Evolutionary conservation across 2,888 invertebrate genomes (phyloP), one percentile per base, ranked within the genome.

Genomic region (Elysia crispata): DNA sequence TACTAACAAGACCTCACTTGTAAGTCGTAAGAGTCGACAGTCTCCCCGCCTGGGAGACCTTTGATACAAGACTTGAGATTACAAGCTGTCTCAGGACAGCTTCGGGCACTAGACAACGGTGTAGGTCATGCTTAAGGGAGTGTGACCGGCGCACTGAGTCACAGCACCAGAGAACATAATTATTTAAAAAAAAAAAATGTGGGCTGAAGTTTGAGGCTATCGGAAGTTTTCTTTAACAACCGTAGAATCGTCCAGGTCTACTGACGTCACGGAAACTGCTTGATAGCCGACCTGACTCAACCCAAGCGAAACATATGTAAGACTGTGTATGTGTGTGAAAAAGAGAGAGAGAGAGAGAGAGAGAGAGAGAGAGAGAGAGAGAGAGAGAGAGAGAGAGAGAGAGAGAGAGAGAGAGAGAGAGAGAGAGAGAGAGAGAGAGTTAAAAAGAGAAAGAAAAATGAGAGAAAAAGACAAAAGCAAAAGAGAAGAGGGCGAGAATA

Each of bases 391-490:
- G 20, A 74, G 15, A 57, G 25, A 28, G 28, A 28, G 57, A 57
- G 33, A 60, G 69, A 69, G 60, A 77, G 70, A 57, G 77, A 69
- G 57, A 57, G 69, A 77, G 57, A 54, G 77, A 77, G 77, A 70
- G 70, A 77, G 31, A 70, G 57, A 69, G 69, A 57, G 30, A 50
- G 50, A 50, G 54, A 13, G 20, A 76, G 50, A 49, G 54, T 25
- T 20, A 25, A 30, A 76, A n/a, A 76, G 64, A 76, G 30, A 76
- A 25, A 66, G 18, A 67, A 25, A 67, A 11, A 41, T 41, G 3
- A 41, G 41, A 41, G 41, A 41, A 41, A 41, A 11, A 41, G 41
- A 11, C 41, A 41, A 20, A 66, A 41, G 41, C 3, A 11, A 41
- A 41, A 41, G 41, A 41, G 5, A 11, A 41, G 11, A 11, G 11